Base-by-base conservation (phyloP, 1,140 invertebrate genomes). In the Hycleus phaleratus region DNA sequence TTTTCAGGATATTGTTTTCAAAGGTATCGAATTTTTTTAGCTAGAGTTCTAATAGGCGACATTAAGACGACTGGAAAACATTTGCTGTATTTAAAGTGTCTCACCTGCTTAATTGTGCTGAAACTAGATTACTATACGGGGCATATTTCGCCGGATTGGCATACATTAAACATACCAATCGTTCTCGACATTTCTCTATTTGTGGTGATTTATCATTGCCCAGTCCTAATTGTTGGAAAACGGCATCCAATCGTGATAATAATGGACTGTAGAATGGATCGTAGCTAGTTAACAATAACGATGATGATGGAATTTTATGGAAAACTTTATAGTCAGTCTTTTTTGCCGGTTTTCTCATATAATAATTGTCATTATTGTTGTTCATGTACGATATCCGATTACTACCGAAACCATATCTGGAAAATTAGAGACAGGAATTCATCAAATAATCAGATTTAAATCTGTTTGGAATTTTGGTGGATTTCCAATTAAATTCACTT, bases 251-350 rank as follows among this genome's bases (percentile, higher is more conserved):
- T 4, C 88, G 74, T 0, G 88, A 91, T 2, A 93, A 71, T 9
- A 93, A 68, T 0, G 90, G 90, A 56, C 87, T 90, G 70, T 91
- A 93, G 74, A 91, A 91, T 1, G 89, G 88, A 73, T 91, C 89
- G 71, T 90, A 92, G 72, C 88, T 89, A 44, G 88, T 89, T 25
- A 92, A 73, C 46, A 92, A 79, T 59, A 91, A 76, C 0, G 88
- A 89, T 4, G 87, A 89, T 1, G 83, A 81, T 25, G 90, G 90
- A 58, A 91, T 90, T 67, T 90, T 88, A 66, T 90, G 87, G 78
- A 91, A 91, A 4, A 86, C 83, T 81, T 76, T 76, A 58, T 69
- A 76, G 56, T 76, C 72, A n/a, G 71, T 69, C 56, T 72, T 72
- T 49, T 68, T 71, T 50, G 67, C 63, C 3, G 72, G 68, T 57